Evolutionary conservation across 1,140 invertebrate species (phyloP), one percentile per base, ranked within the genome.

Genomic region (Hypsibius dujardini): DNA sequence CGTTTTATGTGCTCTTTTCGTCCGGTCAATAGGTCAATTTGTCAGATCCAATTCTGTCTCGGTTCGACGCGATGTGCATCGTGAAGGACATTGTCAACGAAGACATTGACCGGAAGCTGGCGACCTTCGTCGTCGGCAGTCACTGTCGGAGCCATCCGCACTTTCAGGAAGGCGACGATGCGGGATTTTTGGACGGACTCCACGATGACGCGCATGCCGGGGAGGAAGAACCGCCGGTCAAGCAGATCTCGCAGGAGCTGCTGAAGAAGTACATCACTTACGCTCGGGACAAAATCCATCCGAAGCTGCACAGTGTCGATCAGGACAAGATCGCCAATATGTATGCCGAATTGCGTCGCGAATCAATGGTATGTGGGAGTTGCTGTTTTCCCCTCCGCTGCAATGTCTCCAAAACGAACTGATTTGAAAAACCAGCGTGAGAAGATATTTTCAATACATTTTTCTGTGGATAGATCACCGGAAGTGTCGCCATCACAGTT

Each of bases 251-350:
- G 0, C 95, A 98, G 79, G 90, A 96, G 72, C 78, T 98, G 71
- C 81, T 99, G 2, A 90, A 89, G 77, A 98, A 98, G 77, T 99
- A 98, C 77, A 90, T 99, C 62, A 88, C 97, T 0, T 99, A 98
- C 79, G 87, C 92, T 0, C 86, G 88, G 74, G 90, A 98, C 78
- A 95, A 93, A 77, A 85, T 95, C 60, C 87, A 90, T 77, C 95
- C 95, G 1, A 94, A 94, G 80, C 79, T 97, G 45, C 85, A 87
- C 70, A 71, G n/a, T 12, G 90, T 96, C 81, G 92, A 98, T 80
- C 87, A 96, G 79, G 94, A 98, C 77, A 96, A 97, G 84, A 87
- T 99, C 47, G 88, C 95, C 0, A 93, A 92, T 79, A 89, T 98
- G 84, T 99, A 98, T 80, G 87, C 90, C 74, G 89, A 96, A 76